A percentile compares a stretch with the other conserved stretches of the same genome.
phyloP scores from a whole-genome alignment of 2,888 invertebrate species.

The Euspilapteryx auroguttella region DNA sequence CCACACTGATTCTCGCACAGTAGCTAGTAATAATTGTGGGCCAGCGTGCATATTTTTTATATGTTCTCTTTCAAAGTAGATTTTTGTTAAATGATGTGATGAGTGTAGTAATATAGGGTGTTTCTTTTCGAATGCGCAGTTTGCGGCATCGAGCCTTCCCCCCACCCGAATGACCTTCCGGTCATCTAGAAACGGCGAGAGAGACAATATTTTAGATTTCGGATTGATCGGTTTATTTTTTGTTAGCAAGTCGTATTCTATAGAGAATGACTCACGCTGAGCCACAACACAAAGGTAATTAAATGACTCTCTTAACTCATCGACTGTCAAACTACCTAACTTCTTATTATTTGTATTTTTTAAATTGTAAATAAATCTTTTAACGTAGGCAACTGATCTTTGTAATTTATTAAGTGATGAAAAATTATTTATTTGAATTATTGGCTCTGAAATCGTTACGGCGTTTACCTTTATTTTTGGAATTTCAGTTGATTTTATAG shows the following conservation, averaged over 20 bases:
- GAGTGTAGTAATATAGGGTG: conserved; percentile 1
- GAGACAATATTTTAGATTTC: conserved; percentile 1
- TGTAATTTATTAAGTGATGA: conserved; percentile 6
- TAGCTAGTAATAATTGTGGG: too few relatives aligned
- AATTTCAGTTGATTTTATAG: background rate
- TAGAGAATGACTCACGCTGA: background rate
- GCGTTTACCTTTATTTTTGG: background rate
- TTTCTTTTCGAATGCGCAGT: conserved; percentile 2
- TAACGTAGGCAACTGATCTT: conserved; percentile 5
- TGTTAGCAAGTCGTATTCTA: conserved; percentile 1
- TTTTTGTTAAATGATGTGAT: conserved; percentile 1
- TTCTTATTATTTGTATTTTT: background rate
- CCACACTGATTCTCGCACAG: conserved; percentile 2
- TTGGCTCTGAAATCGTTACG: background rate
- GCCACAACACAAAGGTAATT: background rate
- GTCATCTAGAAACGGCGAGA: conserved; percentile 6
- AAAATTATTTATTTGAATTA: conserved; percentile 4
- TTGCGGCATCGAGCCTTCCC: conserved; percentile 3
- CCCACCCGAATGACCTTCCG: conserved; percentile 4
- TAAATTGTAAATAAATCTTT: conserved; percentile 3
- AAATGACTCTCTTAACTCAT: background rate
- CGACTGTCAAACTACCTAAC: background rate
- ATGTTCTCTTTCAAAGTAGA: conserved; percentile 1
- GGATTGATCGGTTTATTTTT: background rate
- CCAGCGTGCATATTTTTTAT: conserved; percentile 1